Evolutionary conservation across 2,797 vertebrate genomes (phyloP).

Genomic region (Enteromius radiatus): DNA sequence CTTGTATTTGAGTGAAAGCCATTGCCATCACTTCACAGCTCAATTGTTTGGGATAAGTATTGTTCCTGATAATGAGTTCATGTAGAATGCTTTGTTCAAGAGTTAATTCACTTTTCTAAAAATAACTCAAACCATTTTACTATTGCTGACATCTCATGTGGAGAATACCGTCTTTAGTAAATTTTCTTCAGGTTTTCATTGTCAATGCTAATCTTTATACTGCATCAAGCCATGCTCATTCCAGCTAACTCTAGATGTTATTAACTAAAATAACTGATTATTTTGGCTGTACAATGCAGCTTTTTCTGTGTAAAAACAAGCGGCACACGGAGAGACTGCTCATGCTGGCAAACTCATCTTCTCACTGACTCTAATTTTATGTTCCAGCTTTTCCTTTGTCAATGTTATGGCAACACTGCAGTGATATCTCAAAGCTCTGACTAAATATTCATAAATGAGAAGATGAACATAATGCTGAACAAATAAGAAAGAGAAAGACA

Average conservation of each 20-base stretch:
- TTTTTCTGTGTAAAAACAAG: background rate
- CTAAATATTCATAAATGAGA: slow-evolving; percentile 20
- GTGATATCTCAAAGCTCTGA: slow-evolving; percentile 20
- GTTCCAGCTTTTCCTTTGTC: slow-evolving; percentile 34
- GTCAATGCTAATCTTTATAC: background rate
- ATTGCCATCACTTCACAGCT: background rate
- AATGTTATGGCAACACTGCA: slow-evolving; percentile 33
- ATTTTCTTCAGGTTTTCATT: background rate
- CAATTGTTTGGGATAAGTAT: background rate
- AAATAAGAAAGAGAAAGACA: slow-evolving; percentile 4
- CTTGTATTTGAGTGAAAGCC: background rate
- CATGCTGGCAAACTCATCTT: slow-evolving; percentile 33
- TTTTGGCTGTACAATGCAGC: background rate
- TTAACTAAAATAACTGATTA: slow-evolving; percentile 7
- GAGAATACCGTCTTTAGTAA: background rate
- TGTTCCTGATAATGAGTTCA: background rate
- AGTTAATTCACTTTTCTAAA: background rate
- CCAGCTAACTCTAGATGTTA: background rate
- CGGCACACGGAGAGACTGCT: slow-evolving; percentile 8
- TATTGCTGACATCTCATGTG: background rate
- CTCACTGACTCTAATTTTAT: slow-evolving; percentile 15
- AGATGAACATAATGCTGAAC: slow-evolving; percentile 3
- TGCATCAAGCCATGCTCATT: background rate
- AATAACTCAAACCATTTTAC: background rate
- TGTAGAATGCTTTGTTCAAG: background rate